Percentiles rank a stretch among this genome's conserved stretches.
Conservation (phyloP, 2,888 invertebrate genomes). For the Didymodactylos carnosus region DNA sequence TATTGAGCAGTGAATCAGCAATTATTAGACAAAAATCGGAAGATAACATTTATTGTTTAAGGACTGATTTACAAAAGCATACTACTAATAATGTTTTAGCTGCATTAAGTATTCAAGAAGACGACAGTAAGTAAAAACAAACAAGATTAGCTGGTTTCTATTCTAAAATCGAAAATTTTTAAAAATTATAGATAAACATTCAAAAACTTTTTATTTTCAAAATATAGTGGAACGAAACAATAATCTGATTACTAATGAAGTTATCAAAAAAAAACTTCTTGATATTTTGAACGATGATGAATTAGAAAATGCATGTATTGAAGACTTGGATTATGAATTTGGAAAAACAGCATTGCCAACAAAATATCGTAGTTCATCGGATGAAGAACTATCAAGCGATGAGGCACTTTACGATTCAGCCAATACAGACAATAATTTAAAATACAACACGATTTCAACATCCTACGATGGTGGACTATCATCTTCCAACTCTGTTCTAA, state of each 20-base stretch:
- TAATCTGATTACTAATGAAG: background rate
- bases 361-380: no score
- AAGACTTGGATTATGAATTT: background rate
- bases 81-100: no score
- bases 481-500: background rate
- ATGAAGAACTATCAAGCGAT: no score
- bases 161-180: no score
- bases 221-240: background rate
- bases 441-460: no score
- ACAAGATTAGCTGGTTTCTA: no score
- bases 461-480: no score
- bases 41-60: background rate
- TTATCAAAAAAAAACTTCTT: background rate
- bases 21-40: background rate
- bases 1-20: no score
- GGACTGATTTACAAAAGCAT: no score
- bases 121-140: no score
- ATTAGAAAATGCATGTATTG: background rate
- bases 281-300: background rate
- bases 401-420: background rate
- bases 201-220: background rate
- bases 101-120: no score
- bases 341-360: background rate
- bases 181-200: background rate
- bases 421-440: background rate